Evolutionary conservation across 1,140 invertebrate species (phyloP), one percentile per base, ranked within the genome.

Genomic region (Conus betulinus): DNA sequence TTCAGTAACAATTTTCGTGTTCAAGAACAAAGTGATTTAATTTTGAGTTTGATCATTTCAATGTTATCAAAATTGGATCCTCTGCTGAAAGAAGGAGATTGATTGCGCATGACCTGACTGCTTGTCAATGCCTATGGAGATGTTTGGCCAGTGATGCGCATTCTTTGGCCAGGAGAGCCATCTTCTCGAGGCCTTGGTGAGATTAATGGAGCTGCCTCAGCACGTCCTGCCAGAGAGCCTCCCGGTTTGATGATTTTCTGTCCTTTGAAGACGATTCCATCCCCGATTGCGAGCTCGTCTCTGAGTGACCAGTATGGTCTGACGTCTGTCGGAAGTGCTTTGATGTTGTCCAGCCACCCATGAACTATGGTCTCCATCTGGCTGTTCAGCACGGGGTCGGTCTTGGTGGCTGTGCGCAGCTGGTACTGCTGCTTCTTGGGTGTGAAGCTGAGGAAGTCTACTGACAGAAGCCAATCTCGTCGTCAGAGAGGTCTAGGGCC

Each of bases 141-240:
- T 90, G 23, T 81, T 39, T 15, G 78, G 87, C 89, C 90, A 91
- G 51, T 85, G n/a, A 90, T 13, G 87, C 25, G 23, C 27, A 60
- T 57, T 90, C 84, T 23, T 71, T 39, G 10, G 89, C 87, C 6
- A 84, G 63, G 11, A 67, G 25, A 53, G 55, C 23, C 52, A 53
- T 87, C 57, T 88, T 88, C 57, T 90, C 89, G 25, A 88, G 86
- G 23, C 89, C 90, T 71, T 88, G 79, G 55, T 90, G 89, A 51
- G 71, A 81, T 67, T 39, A 3, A 51, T 91, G 88, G 4, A 90
- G 57, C 13, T n/a, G n/a, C n/a, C n/a, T n/a, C n/a, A n/a, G n/a
- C n/a, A n/a, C n/a, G n/a, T n/a, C n/a, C n/a, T n/a, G 27, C 1
- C 76, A 2, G 17, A 90, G 60, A 17, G 88, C 88, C 11, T 87